phyloP scores from a whole-genome alignment of 2,113 vertebrate species.

The Lamprologus lemairii region DNA sequence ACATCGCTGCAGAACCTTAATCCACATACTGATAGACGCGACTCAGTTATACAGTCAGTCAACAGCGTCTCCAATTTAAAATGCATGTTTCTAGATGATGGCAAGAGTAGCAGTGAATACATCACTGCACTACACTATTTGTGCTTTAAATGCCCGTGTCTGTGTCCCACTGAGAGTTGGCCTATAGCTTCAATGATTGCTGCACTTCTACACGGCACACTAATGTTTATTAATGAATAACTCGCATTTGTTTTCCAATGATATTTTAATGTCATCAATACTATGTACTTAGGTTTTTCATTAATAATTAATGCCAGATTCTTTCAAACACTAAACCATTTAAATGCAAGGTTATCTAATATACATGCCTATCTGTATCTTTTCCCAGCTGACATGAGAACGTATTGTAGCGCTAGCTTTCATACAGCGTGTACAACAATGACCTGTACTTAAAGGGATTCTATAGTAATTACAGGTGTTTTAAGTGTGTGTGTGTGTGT shows the following conservation, averaged over 20 bases:
- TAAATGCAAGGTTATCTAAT: background rate
- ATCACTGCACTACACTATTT: slow-evolving; percentile 13
- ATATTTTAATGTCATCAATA: background rate
- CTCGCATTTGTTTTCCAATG: slow-evolving; percentile 10
- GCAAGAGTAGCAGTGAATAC: background rate
- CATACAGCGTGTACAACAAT: background rate
- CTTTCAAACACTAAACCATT: background rate
- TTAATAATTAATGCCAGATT: background rate
- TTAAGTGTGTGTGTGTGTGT: background rate
- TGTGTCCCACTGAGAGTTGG: background rate
- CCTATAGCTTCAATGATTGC: slow-evolving; percentile 4
- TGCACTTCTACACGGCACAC: background rate
- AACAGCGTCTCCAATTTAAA: slow-evolving; percentile 7
- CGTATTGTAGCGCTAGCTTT: background rate
- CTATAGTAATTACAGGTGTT: slow-evolving; percentile 12
- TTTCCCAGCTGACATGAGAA: background rate
- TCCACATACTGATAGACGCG: background rate
- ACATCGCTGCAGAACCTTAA: background rate
- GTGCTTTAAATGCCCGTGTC: slow-evolving; percentile 2
- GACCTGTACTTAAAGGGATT: background rate
- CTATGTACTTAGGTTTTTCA: background rate
- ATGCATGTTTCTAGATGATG: slow-evolving; percentile 8
- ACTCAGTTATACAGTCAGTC: background rate
- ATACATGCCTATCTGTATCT: background rate
- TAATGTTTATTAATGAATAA: slow-evolving; percentile 18